Evolutionary conservation across 1,140 invertebrate genomes (phyloP), one percentile per base, ranked within the genome.

Genomic region (Mycetomoellerius zeteki): DNA sequence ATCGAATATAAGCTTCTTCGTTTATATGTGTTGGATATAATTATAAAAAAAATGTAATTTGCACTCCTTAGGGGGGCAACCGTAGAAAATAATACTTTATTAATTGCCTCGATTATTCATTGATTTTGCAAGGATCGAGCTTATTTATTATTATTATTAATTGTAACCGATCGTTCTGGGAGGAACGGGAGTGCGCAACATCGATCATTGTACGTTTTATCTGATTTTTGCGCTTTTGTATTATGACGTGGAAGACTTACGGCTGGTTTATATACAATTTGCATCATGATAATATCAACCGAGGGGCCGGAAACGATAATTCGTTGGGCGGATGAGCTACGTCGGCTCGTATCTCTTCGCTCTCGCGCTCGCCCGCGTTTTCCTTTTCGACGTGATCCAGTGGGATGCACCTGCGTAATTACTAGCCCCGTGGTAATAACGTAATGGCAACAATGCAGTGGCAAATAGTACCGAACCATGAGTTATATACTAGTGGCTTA

Each of bases 231-330:
- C 60, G 56, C 71, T 62, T 73, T 85, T 78, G 80, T 78, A 30
- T 64, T 78, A 77, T 58, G 71, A 75, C 82, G 58, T 65, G 88
- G 72, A 89, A 85, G 87, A 86, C 76, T 85, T 58, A 86, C 52
- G 67, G 82, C 64, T 54, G 77, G 72, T 50, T 86, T 89, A 89
- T 90, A 90, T 89, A 76, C 89, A 86, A 75, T 84, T 86, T 89
- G 84, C 84, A 85, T 89, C 89, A 67, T 75, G 84, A 91, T 91
- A 91, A 91, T 86, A 89, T 89, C 87, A 87, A 91, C 77, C 21
- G 84, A 85, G 89, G 78, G 84, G 86, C 67, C 89, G 87, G 89
- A 90, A 91, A 89, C 86, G 58, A 90, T 90, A 90, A 90, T 88
- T 90, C 76, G 86, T 85, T 72, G 86, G 52, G 86, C 50, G 88